Conservation (phyloP, 2,113 vertebrate genomes). For the Pteruthius melanotis region DNA sequence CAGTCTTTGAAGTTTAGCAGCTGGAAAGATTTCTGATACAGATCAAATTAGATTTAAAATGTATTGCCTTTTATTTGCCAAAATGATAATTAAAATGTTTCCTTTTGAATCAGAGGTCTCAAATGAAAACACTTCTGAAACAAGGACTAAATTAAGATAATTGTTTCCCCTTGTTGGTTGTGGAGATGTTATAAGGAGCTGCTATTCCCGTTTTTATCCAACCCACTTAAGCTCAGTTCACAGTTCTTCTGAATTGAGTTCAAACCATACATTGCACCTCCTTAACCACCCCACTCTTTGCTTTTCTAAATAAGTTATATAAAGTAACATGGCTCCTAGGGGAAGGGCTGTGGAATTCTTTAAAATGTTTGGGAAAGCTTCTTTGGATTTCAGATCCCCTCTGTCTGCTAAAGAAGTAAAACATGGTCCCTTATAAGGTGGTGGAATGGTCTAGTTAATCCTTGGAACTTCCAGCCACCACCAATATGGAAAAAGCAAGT, state of each 20-base stretch:
- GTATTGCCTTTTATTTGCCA: background rate
- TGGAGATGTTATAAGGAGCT: background rate
- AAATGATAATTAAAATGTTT: background rate
- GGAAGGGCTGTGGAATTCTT: background rate
- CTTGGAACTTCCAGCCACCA: background rate
- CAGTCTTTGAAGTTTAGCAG: background rate
- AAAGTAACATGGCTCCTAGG: no score
- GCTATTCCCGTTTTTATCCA: background rate
- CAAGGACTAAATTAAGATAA: background rate
- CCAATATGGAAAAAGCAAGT: background rate
- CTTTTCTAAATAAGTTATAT: background rate
- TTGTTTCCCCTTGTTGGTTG: background rate
- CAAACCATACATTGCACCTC: background rate
- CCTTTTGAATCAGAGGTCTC: background rate
- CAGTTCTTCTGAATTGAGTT: background rate
- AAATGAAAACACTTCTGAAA: background rate
- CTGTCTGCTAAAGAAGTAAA: background rate
- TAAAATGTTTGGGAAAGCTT: background rate
- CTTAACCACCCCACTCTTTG: background rate
- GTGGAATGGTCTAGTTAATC: background rate
- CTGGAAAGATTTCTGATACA: background rate
- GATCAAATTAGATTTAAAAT: background rate
- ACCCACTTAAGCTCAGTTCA: background rate
- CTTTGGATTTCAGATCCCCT: background rate
- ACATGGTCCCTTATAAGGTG: background rate